Conservation (phyloP, 2,797 vertebrate genomes). For the Podarcis siculus region DNA sequence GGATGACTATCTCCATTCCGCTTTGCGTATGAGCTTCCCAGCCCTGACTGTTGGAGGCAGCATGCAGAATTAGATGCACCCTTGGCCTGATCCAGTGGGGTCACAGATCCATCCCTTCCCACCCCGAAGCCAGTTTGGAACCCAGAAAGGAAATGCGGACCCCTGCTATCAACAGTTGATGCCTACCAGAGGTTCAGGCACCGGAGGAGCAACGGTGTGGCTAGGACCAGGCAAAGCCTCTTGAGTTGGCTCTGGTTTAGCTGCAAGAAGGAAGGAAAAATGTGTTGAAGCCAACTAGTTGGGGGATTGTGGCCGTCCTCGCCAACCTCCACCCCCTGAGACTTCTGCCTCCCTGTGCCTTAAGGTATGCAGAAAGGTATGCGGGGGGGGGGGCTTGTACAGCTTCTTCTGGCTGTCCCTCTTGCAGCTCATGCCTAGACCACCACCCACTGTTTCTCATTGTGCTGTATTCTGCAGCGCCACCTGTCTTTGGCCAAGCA, state of each 20-base stretch:
- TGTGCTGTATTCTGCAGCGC: too few relatives aligned
- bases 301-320: not conserved
- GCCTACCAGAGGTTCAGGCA: constrained; percentile 51
- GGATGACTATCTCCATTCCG: not conserved
- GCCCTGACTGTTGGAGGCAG: too few relatives aligned
- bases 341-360: too few relatives aligned
- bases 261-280: constrained; percentile 56
- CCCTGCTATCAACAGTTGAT: fast-evolving
- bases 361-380: too few relatives aligned
- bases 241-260: constrained; percentile 68
- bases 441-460: too few relatives aligned
- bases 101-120: too few relatives aligned
- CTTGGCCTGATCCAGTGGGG: not conserved
- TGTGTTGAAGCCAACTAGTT: not conserved
- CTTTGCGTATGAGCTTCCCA: too few relatives aligned
- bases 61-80: too few relatives aligned
- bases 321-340: not conserved
- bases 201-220: not conserved
- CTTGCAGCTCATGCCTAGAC: too few relatives aligned
- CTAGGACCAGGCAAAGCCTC: constrained; percentile 26
- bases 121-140: not conserved
- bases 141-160: not conserved
- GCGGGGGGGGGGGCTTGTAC: too few relatives aligned
- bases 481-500: too few relatives aligned
- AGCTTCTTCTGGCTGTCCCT: too few relatives aligned